A percentile compares a stretch with the other conserved stretches of the same genome.
Conservation (phyloP, 2,888 invertebrate genomes). For the Physocephala rufipes region DNA sequence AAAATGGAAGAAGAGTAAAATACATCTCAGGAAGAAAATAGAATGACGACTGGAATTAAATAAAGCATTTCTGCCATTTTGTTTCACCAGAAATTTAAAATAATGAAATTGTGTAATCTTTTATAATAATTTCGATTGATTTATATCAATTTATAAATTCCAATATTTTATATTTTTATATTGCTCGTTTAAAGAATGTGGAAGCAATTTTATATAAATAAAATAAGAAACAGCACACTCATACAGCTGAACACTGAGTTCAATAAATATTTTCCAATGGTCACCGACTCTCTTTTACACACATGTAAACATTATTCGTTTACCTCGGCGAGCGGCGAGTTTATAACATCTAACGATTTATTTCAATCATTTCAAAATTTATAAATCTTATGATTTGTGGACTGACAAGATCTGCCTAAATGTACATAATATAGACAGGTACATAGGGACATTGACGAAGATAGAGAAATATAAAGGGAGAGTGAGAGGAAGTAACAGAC, state of each 20-base stretch:
- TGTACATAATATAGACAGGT: constrained; percentile 14
- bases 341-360: constrained; percentile 20
- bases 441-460: constrained; percentile 1
- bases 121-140: background rate
- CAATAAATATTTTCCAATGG: constrained; percentile 36
- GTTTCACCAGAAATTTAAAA: background rate
- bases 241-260: too few relatives aligned
- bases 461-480: background rate
- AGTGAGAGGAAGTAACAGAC: too few relatives aligned
- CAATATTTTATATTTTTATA: background rate
- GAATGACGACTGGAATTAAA: constrained; percentile 15
- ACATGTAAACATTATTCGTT: background rate
- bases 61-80: constrained; percentile 2
- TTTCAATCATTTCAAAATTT: constrained; percentile 43
- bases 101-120: background rate
- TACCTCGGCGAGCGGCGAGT: background rate
- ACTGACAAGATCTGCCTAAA: constrained; percentile 34
- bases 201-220: background rate
- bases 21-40: background rate
- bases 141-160: background rate
- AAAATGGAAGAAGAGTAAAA: background rate
- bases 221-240: background rate
- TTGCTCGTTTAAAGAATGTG: background rate
- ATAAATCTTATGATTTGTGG: constrained; percentile 49
- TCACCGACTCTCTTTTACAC: background rate